These are phyloP conservation scores for Oceanodroma tethys DNA, from an alignment of 2,113 vertebrate species.

Conservation along the genomic window DNA sequence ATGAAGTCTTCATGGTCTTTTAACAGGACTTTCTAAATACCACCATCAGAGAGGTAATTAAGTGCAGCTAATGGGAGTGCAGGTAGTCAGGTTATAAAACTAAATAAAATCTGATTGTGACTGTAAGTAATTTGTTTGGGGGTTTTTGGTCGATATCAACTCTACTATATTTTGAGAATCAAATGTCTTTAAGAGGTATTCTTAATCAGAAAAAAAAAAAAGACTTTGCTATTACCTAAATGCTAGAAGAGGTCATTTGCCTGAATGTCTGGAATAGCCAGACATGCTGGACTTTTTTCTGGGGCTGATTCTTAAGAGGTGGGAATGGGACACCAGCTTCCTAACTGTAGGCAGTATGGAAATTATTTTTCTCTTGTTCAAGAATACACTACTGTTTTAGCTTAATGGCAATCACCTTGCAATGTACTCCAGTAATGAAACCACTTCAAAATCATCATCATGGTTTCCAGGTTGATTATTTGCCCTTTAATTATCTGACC, in stretches of 20 bases:
- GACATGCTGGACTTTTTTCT: background rate
- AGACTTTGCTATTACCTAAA: background rate
- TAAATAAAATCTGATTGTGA: background rate
- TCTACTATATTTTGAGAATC: background rate
- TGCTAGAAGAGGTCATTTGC: background rate
- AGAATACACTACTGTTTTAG: background rate
- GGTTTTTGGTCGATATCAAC: fast-evolving
- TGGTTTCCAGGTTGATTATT: background rate
- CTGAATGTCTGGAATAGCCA: background rate
- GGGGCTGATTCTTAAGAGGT: background rate
- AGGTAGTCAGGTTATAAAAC: background rate
- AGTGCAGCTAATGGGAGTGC: background rate
- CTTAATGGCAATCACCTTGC: background rate
- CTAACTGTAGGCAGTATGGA: fast-evolving
- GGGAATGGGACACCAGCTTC: background rate
- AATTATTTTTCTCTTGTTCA: background rate
- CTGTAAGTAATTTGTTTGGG: background rate
- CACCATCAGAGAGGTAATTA: background rate
- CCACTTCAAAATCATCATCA: background rate
- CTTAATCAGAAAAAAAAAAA: background rate
- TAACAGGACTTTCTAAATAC: background rate
- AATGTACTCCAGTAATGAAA: background rate
- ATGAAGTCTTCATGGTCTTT: background rate
- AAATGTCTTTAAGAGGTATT: background rate
- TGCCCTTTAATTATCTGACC: background rate